Evolutionary conservation across 2,113 vertebrate genomes (phyloP), one percentile per base, ranked within the genome.

Genomic region (Ochotona curzoniae): DNA sequence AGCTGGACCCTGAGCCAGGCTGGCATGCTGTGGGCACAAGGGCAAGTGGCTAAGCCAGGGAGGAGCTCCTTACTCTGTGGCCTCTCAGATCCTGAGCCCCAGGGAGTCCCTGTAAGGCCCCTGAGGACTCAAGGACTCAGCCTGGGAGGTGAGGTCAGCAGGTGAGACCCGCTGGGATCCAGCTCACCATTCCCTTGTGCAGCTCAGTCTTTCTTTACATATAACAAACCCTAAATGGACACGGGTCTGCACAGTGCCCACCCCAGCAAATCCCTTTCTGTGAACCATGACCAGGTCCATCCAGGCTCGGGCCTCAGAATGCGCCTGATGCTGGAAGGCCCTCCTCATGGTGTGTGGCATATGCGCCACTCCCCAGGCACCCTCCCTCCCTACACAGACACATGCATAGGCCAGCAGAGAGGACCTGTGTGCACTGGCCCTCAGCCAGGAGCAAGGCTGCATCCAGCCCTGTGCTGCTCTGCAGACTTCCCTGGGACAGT

Each of bases 281-380:
- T 13, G 54, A 32, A 23, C 25, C 76, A 54, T 14, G 26, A 1
- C 0, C 7, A 75, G 73, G 18, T n/a, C 73, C 7, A 0, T 7
- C 28, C 44, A 4, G 4, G 14, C 44, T 15, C 4, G 1, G 14
- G 44, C 23, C 17, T n/a, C 26, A 1, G 26, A 28, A 5, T 10
- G 47, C 14, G 28, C 30, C 35, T 35, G n/a, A 4, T 23, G 23
- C 8, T 12, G 76, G 13, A 35, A 60, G n/a, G 57, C 20, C 76
- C 74, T 54, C 30, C 30, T n/a, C 30, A 10, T 5, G 30, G 49
- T 51, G 17, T 17, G 47, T 8, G 9, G 18, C 9, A 7, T 0
- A n/a, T 8, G 76, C 51, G n/a, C 17, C 54, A 57, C 54, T 14
- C 54, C 54, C 54, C 3, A 18, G 4, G 54, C 54, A 57, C 13